Evolutionary conservation across 2,888 invertebrate species (phyloP), one percentile per base, ranked within the genome.

Genomic region (Caenorhabditis plicata): DNA sequence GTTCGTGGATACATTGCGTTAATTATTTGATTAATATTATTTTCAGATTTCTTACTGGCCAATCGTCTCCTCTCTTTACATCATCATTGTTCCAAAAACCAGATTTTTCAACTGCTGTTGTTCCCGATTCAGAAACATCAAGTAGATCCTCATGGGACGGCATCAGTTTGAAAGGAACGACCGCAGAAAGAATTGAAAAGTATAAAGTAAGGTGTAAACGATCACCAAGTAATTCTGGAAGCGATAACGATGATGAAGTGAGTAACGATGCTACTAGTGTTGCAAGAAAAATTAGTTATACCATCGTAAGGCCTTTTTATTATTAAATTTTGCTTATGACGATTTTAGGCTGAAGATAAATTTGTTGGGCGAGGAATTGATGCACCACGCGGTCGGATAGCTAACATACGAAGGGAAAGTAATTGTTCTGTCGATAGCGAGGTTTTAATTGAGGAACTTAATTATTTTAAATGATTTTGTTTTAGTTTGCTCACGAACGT

Each of bases 321-420:
- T 15, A 36, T 23, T 43, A 27, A 15, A n/a, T 31, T 43, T 43
- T 1, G 29, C 11, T 44, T 4, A 39, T n/a, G 15, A 22, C 27
- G 5, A 33, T 44, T 62, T 31, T 35, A 63, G 64, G 31, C 44
- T 15, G 46, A 53, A 11, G 68, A 68, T 5, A 55, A 64, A 31
- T 56, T 55, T 33, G 41, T 51, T 7, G 46, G 42, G 4, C 54
- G 58, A 4, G 68, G 53, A 23, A 54, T 61, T 22, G 60, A 61
- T 23, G 60, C 68, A 13, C 66, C 77, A 4, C 53, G 77, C 13
- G 65, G 71, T 13, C 52, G 77, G 15, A 62, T 77, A 4, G 77
- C 74, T 13, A 73, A 71, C 48, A 78, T 78, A 32, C 54, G 78
- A 19, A 58, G 77, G 3, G 78, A 78, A 41, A 76, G 75, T 27